These are phyloP conservation scores for Drosophila pruinosa DNA, from an alignment of 1,140 invertebrate genomes.

Conservation along the genomic window DNA sequence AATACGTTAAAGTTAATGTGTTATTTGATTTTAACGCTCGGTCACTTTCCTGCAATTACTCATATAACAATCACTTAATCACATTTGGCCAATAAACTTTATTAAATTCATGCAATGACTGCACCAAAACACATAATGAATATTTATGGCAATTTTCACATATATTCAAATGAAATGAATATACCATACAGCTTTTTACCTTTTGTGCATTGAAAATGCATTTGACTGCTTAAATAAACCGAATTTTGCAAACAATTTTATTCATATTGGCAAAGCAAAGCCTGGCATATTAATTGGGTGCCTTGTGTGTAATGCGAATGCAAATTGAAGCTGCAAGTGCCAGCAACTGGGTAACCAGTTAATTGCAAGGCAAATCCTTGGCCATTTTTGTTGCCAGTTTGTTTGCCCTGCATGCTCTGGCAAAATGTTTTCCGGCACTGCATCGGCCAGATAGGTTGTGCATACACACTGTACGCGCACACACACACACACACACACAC, in stretches of 20 bases:
- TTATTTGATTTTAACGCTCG: slow-evolving; percentile 11
- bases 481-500: slow-evolving; percentile 11
- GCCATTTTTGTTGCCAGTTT: slow-evolving; percentile 49
- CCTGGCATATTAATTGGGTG: slow-evolving; percentile 11
- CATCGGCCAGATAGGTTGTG: slow-evolving; percentile 57
- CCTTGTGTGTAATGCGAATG: not conserved
- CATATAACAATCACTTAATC: slow-evolving; percentile 15
- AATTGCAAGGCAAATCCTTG: slow-evolving; percentile 52
- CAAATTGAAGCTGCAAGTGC: not conserved
- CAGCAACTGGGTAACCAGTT: slow-evolving; percentile 7
- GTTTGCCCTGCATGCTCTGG: slow-evolving; percentile 58
- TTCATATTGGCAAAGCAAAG: slow-evolving; percentile 5
- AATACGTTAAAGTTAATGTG: slow-evolving; percentile 12
- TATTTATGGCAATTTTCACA: not conserved
- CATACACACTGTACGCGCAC: slow-evolving; percentile 24
- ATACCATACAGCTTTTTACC: too few relatives aligned
- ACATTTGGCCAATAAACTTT: slow-evolving; percentile 10
- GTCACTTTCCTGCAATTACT: slow-evolving; percentile 22
- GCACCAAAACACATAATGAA: not conserved
- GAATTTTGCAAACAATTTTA: not conserved
- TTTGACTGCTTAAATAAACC: not conserved
- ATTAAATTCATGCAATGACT: slow-evolving; percentile 6
- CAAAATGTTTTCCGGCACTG: slow-evolving; percentile 56
- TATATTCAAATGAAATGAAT: not conserved
- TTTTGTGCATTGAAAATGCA: not conserved